Conservation (phyloP, 2,888 invertebrate genomes). For the Parnassius glacialis region DNA sequence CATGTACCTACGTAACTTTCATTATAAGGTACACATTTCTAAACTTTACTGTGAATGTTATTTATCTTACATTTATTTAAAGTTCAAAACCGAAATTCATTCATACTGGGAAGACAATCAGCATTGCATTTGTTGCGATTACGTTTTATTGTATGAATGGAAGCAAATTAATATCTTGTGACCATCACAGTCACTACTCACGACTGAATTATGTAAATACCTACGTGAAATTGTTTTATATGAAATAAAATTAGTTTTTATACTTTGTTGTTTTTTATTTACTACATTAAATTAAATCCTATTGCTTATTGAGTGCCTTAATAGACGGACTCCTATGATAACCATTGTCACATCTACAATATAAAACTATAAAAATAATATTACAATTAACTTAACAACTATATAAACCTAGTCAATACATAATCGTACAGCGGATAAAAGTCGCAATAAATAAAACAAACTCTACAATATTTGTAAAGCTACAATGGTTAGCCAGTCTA, state of each 20-base stretch:
- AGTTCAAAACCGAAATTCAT: constrained; percentile 22
- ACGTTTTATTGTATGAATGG: constrained; percentile 33
- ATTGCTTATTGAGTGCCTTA: constrained; percentile 12
- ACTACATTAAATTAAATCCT: constrained; percentile 14
- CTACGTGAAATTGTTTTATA: constrained; percentile 59
- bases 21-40: constrained; percentile 29
- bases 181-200: constrained; percentile 50
- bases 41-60: constrained; percentile 16
- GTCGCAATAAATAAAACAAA: constrained; percentile 18
- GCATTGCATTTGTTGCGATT: constrained; percentile 34
- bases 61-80: constrained; percentile 24
- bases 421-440: constrained; percentile 5
- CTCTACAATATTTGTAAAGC: constrained; percentile 18
- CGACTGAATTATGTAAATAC: constrained; percentile 79
- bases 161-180: constrained; percentile 36
- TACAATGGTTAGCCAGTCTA: constrained; percentile 27
- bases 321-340: constrained; percentile 4
- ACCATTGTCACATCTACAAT: constrained; percentile 3
- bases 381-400: constrained; percentile 3
- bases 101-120: constrained; percentile 35
- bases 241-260: constrained; percentile 67
- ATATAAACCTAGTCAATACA: constrained; percentile 4
- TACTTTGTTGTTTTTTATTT: constrained; percentile 38
- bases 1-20: constrained; percentile 46
- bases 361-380: constrained; percentile 2